Percentiles rank a stretch among this genome's conserved stretches.
Evolutionary conservation across 2,888 invertebrate species (phyloP).

Genomic region (Antitype chi): DNA sequence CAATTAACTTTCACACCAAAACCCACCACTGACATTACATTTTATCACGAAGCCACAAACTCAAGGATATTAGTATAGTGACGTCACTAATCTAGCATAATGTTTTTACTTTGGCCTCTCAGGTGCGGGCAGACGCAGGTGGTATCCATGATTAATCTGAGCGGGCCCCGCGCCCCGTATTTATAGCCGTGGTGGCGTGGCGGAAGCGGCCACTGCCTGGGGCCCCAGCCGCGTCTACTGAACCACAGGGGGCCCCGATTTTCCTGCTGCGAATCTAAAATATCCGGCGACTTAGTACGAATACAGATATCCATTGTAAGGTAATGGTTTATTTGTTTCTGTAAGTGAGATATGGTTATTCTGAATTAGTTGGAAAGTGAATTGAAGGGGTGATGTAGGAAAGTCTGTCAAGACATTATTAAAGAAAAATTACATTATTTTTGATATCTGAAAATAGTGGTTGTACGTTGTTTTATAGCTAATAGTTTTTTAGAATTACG

Average conservation of each 20-base stretch:
- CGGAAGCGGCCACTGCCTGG: conserved; percentile 75
- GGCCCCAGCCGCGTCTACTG: conserved; percentile 74
- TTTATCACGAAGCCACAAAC: conserved; percentile 33
- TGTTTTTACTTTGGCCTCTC: conserved; percentile 80
- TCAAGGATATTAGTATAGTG: conserved; percentile 68
- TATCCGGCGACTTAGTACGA: conserved; percentile 65
- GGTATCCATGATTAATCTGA: conserved; percentile 85
- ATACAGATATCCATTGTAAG: conserved; percentile 62
- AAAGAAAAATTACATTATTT: neutral
- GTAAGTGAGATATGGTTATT: conserved; percentile 30
- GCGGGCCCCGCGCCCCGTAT: conserved; percentile 77
- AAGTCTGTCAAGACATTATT: neutral
- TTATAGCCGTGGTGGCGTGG: conserved; percentile 78
- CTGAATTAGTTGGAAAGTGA: conserved; percentile 17
- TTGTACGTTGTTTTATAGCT: no score
- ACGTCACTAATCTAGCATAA: conserved; percentile 76
- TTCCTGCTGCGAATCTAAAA: conserved; percentile 70
- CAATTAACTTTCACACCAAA: conserved; percentile 7
- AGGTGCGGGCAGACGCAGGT: conserved; percentile 78
- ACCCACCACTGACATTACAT: conserved; percentile 24
- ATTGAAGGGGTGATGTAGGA: neutral
- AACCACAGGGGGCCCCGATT: conserved; percentile 76
- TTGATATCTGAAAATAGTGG: neutral
- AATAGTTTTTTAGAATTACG: no score
- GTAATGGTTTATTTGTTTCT: conserved; percentile 57